Conservation (phyloP, 2,797 vertebrate genomes). For the Botia kubotai region DNA sequence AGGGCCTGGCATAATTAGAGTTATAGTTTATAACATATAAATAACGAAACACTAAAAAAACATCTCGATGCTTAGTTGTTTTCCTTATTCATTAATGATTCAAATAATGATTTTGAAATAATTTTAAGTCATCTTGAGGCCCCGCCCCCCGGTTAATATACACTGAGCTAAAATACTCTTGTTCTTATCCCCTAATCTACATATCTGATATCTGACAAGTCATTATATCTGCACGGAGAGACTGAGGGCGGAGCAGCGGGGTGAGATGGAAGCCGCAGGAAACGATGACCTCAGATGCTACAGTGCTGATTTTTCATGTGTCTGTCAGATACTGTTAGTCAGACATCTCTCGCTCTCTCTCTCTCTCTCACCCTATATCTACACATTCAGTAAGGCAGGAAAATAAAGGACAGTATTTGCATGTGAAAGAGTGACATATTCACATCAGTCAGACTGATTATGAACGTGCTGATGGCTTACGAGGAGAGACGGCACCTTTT, state of each 20-base stretch:
- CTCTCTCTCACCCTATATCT: not conserved
- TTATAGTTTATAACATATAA: no score
- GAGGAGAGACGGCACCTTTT: not conserved
- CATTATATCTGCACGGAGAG: constrained; percentile 36
- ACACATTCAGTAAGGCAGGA: no score
- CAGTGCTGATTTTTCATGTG: constrained; percentile 5
- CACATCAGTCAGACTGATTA: constrained; percentile 45
- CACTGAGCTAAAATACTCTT: not conserved
- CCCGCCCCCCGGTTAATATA: no score
- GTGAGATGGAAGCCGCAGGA: constrained; percentile 38
- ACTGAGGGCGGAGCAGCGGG: constrained; percentile 34
- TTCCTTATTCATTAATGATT: no score
- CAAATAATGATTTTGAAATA: no score
- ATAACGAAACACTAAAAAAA: no score
- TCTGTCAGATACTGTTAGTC: constrained; percentile 4
- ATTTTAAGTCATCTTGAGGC: no score
- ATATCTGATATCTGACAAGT: constrained; percentile 5
- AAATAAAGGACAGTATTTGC: constrained; percentile 35
- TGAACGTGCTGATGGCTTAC: constrained; percentile 29
- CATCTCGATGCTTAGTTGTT: no score
- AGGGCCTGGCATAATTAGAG: no score
- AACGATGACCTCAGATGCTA: constrained; percentile 51
- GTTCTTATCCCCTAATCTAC: constrained; percentile 9
- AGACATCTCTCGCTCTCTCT: not conserved
- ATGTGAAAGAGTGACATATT: constrained; percentile 32